Evolutionary conservation across 2,797 vertebrate genomes (phyloP).

Genomic region (Cirrhinus mrigala): DNA sequence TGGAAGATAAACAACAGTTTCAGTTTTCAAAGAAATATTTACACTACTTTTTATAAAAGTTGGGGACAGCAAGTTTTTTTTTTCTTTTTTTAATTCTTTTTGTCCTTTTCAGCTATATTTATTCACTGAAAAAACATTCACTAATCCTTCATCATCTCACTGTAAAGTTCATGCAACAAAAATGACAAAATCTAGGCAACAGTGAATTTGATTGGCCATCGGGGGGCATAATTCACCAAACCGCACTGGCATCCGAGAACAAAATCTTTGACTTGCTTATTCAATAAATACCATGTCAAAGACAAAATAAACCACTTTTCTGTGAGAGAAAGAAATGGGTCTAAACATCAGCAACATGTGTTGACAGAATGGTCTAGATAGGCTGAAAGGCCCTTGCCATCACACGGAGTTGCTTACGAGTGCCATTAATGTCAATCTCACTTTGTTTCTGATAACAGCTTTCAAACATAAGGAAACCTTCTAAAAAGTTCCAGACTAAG

Average conservation of each 20-base stretch:
- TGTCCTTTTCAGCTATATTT: background rate
- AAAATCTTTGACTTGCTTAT: slow-evolving; percentile 18
- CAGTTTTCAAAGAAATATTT: background rate
- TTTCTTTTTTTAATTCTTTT: background rate
- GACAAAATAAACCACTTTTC: slow-evolving; percentile 35
- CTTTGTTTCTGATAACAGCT: slow-evolving; percentile 39
- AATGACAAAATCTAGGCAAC: background rate
- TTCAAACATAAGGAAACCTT: slow-evolving; percentile 44
- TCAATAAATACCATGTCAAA: slow-evolving; percentile 5
- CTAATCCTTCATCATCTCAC: background rate
- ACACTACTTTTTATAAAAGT: background rate
- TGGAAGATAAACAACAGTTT: slow-evolving; percentile 70
- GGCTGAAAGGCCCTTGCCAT: slow-evolving; percentile 38
- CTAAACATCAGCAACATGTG: slow-evolving; percentile 49
- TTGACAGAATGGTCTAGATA: slow-evolving; percentile 30
- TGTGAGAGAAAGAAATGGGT: slow-evolving; percentile 13
- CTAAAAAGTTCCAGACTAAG: slow-evolving; percentile 37
- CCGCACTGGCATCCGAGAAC: slow-evolving; percentile 7
- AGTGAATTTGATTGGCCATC: slow-evolving; percentile 19
- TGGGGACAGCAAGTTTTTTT: background rate
- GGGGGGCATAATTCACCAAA: slow-evolving; percentile 24
- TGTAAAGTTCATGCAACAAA: slow-evolving; percentile 1
- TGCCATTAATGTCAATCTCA: slow-evolving; percentile 49
- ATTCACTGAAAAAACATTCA: background rate
- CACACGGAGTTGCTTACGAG: slow-evolving; percentile 19